Base-by-base conservation (phyloP, 1,140 invertebrate genomes). In the Nasonia vitripennis region DNA sequence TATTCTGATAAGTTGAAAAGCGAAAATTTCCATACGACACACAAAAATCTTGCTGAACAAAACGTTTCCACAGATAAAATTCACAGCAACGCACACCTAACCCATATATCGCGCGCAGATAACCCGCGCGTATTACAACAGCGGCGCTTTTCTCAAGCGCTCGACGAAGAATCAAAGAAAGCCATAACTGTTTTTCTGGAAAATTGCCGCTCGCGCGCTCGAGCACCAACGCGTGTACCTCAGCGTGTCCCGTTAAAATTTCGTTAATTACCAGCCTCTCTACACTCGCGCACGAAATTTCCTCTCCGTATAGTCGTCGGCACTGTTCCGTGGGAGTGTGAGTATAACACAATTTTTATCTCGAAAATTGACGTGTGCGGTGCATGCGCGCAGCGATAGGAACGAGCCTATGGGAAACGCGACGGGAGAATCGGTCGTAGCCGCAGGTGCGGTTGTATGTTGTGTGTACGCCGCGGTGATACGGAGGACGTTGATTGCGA, bases 311-410 rank as follows among this genome's bases (percentile, higher is more conserved):
- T 45, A 1, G 41, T 9, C 10, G 41, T 45, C 41, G 37, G 4
- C 11, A 10, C 11, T 2, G 67, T n/a, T 71, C 10, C 68, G 68
- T 71, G 68, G 68, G 68, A 71, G 68, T 71, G 27, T 9, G 68
- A 3, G 10, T 20, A 67, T 67, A 67, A n/a, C 14, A 71, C 10
- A 27, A 71, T 71, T 71, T 78, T 86, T 86, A 73, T 73, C 78
- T 12, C 77, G 84, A 87, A 87, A 85, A 88, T 87, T 78, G 75
- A 87, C 79, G 85, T 82, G 68, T 55, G 51, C 51, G 51, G 11
- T 55, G 27, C 27, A 45, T 45, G 9, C 41, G 0, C 0, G 9
- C 41, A 11, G 41, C 41, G 41, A 45, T 10, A 27, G 27, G 27
- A 27, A 45, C 41, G 17, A 55, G 17, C 14, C 51, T n/a, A n/a